Conservation (phyloP, 2,113 vertebrate species). For the Dipodomys ordii region DNA sequence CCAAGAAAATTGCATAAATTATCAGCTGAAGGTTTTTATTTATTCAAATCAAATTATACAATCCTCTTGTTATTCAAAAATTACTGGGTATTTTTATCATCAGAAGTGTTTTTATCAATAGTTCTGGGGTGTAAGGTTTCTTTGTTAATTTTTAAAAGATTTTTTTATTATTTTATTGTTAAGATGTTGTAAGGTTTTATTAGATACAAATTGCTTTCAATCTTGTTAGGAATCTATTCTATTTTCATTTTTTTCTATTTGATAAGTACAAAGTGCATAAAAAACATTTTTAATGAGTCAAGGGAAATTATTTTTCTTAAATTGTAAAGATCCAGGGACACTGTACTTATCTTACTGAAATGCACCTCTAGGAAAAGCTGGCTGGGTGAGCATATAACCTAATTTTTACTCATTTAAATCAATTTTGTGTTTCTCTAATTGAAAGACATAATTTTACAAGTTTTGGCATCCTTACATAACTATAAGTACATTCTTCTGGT, state of each 20-base stretch:
- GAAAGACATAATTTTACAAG: background rate
- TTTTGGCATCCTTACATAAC: background rate
- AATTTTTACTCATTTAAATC: background rate
- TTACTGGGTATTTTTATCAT: slow-evolving; percentile 31
- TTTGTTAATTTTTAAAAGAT: no score
- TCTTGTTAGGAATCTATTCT: slow-evolving; percentile 42
- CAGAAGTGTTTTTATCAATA: slow-evolving; percentile 36
- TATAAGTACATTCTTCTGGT: background rate
- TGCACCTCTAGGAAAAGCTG: background rate
- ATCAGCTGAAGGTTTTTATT: slow-evolving; percentile 44
- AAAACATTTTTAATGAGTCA: slow-evolving; percentile 25
- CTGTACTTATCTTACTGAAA: background rate
- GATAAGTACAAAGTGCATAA: slow-evolving; percentile 34
- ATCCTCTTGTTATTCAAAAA: slow-evolving; percentile 57
- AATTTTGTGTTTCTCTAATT: background rate
- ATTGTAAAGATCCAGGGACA: slow-evolving; percentile 5
- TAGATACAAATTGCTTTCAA: slow-evolving; percentile 32
- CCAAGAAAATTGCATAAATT: slow-evolving; percentile 23
- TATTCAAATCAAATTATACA: slow-evolving; percentile 47
- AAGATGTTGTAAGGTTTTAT: background rate
- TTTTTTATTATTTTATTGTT: no score
- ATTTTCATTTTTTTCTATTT: slow-evolving; percentile 20
- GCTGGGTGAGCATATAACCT: background rate
- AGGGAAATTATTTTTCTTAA: background rate
- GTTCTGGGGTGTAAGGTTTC: background rate